Evolutionary conservation across 2,888 invertebrate species (phyloP).

Genomic region (Odontocolon sp.): DNA sequence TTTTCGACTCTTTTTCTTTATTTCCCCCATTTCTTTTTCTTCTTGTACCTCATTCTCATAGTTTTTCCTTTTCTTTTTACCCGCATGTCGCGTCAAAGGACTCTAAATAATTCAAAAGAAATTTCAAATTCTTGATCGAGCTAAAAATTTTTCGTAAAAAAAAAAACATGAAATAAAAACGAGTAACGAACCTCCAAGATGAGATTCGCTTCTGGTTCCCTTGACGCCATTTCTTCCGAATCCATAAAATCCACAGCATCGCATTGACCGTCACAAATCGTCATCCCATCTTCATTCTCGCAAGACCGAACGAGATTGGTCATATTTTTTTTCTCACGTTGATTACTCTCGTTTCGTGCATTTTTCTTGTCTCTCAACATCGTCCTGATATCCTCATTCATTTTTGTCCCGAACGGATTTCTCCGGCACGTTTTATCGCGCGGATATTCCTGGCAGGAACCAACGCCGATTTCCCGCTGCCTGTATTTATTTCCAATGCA

Average conservation of each 20-base stretch:
- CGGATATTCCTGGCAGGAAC: constrained; percentile 67
- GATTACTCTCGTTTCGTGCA: constrained; percentile 1
- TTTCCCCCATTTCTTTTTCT: constrained; percentile 36
- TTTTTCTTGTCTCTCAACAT: constrained; percentile 27
- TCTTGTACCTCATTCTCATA: constrained; percentile 59
- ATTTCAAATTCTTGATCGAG: not conserved
- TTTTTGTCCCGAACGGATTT: constrained; percentile 65
- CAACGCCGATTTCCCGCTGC: constrained; percentile 61
- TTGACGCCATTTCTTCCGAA: constrained; percentile 63
- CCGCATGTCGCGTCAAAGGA: constrained; percentile 64
- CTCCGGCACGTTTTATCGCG: constrained; percentile 59
- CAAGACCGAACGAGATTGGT: constrained; percentile 67
- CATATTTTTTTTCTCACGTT: constrained; percentile 60
- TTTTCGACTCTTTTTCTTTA: constrained; percentile 32
- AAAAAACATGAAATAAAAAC: not conserved
- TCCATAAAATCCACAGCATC: constrained; percentile 63
- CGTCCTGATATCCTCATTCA: constrained; percentile 51
- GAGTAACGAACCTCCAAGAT: constrained; percentile 51
- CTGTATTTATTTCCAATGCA: constrained; percentile 72
- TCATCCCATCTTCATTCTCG: constrained; percentile 70
- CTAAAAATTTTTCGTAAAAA: not conserved
- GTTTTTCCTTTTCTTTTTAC: constrained; percentile 55
- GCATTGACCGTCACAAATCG: constrained; percentile 69
- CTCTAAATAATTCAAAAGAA: constrained; percentile 54
- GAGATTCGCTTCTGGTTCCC: constrained; percentile 60